Conservation (phyloP, 1,140 invertebrate genomes). For the Latrodectus geometricus region DNA sequence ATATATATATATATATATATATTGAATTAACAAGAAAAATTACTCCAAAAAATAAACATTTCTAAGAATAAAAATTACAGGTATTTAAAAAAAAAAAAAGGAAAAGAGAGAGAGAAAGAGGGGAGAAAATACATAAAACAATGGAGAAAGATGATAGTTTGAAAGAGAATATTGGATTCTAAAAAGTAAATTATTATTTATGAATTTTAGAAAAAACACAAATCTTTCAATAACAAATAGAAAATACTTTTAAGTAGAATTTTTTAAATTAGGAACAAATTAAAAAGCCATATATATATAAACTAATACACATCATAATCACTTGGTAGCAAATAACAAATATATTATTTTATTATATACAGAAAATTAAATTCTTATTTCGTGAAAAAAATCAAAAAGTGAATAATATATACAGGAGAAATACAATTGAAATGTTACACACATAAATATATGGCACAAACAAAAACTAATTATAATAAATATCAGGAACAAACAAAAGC, state of each 20-base stretch:
- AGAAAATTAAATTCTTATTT: neutral
- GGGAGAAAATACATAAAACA: no score
- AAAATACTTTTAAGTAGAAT: neutral
- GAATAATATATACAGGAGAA: slow-evolving; percentile 1
- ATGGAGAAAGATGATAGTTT: no score
- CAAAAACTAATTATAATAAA: slow-evolving; percentile 25
- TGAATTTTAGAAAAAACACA: neutral
- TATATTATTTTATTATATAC: neutral
- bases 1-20: no score
- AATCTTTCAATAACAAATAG: neutral
- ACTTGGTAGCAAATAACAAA: slow-evolving; percentile 17
- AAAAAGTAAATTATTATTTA: neutral
- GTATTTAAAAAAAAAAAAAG: no score
- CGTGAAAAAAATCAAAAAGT: slow-evolving; percentile 8
- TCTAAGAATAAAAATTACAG: no score
- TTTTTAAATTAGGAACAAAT: neutral
- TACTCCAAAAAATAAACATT: no score
- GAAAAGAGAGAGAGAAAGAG: no score
- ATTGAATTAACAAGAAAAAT: no score
- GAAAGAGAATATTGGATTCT: no score
- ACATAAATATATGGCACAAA: slow-evolving; percentile 55
- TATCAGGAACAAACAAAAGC: slow-evolving; percentile 9
- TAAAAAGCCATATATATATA: neutral
- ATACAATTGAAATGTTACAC: slow-evolving; percentile 1
- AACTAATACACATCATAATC: slow-evolving; percentile 18